These are phyloP conservation scores for Agrenia bidenticulata DNA, from an alignment of 2,888 invertebrate genomes.

Conservation along the genomic window DNA sequence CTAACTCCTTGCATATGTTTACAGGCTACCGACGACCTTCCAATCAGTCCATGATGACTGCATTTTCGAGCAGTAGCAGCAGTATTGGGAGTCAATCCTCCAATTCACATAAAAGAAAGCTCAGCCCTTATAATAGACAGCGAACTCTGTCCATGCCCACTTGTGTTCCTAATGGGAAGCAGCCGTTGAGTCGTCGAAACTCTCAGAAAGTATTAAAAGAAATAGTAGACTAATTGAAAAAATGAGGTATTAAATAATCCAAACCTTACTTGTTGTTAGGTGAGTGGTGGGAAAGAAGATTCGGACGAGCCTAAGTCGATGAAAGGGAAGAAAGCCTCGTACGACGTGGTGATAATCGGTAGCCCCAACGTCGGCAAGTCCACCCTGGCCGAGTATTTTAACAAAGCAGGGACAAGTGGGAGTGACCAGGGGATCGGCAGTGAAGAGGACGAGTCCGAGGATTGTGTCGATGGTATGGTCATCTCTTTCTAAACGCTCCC, in stretches of 20 bases:
- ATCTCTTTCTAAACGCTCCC: not conserved
- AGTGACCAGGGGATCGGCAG: conserved; percentile 39
- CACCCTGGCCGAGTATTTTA: conserved; percentile 32
- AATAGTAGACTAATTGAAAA: too few relatives aligned
- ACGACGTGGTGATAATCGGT: conserved; percentile 38
- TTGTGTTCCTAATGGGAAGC: not conserved
- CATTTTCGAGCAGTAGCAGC: conserved; percentile 35
- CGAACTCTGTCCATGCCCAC: conserved; percentile 36
- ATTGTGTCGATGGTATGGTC: conserved; percentile 34
- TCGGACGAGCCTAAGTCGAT: too few relatives aligned
- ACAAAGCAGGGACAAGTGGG: conserved; percentile 25
- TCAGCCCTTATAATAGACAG: conserved; percentile 21
- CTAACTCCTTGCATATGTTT: not conserved
- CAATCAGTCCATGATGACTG: conserved; percentile 31
- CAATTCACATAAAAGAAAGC: conserved; percentile 24
- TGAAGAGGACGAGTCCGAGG: conserved; percentile 28
- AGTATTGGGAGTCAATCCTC: conserved; percentile 31
- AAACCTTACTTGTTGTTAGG: too few relatives aligned
- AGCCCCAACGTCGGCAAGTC: conserved; percentile 37
- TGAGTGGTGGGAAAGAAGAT: too few relatives aligned
- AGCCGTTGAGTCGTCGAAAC: too few relatives aligned
- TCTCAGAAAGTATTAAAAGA: not conserved
- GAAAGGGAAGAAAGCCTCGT: conserved; percentile 13
- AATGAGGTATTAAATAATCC: too few relatives aligned
- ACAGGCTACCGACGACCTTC: conserved; percentile 31